These are phyloP conservation scores for Antitype chi DNA, from an alignment of 2,888 invertebrate genomes.

Conservation along the genomic window DNA sequence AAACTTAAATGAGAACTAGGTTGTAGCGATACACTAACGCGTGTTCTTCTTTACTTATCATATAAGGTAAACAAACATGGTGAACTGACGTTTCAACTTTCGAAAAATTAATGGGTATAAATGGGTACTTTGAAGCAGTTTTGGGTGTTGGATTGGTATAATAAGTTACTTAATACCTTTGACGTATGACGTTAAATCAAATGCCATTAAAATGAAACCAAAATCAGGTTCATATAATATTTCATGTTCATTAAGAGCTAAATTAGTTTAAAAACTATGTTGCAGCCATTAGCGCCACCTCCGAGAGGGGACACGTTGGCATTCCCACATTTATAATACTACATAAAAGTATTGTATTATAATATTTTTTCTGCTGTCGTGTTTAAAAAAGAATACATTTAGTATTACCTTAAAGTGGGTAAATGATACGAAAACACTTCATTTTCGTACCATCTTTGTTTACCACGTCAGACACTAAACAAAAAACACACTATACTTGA, in stretches of 20 bases:
- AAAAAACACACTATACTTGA: constrained; percentile 12
- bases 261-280: background rate
- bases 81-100: background rate
- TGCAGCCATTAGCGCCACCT: background rate
- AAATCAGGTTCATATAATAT: background rate
- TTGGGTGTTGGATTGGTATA: background rate
- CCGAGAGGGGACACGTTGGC: background rate
- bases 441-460: background rate
- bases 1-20: constrained; percentile 33
- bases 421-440: background rate
- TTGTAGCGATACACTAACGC: constrained; percentile 14
- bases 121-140: background rate
- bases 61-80: constrained; percentile 3
- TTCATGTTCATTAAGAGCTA: background rate
- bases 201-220: background rate
- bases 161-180: background rate
- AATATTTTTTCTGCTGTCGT: background rate
- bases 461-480: background rate
- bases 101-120: background rate
- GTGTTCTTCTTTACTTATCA: constrained; percentile 7
- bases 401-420: background rate
- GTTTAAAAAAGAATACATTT: background rate
- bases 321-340: background rate
- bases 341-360: background rate
- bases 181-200: background rate